Percentiles rank a stretch among this genome's conserved stretches.
These are phyloP conservation scores for Mionectes olivaceus DNA, from an alignment of 2,797 vertebrate genomes.

Conservation along the genomic window DNA sequence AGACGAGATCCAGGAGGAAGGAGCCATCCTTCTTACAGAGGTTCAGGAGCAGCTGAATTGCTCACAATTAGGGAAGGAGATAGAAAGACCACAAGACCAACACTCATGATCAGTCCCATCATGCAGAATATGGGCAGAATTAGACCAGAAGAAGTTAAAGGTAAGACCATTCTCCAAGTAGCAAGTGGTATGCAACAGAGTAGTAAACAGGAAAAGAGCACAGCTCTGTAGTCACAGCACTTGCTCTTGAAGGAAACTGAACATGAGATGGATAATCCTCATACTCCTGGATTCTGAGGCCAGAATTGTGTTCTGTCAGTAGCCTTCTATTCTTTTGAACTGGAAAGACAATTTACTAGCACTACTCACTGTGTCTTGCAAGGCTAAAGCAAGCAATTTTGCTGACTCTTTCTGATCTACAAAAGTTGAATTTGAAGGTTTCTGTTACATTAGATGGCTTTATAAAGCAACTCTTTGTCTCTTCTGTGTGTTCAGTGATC, in stretches of 20 bases:
- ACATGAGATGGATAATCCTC: not conserved
- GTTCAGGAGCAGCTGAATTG: not conserved
- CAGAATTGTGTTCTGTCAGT: not conserved
- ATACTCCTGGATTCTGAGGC: not conserved
- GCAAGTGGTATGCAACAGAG: not conserved
- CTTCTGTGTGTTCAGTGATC: not conserved
- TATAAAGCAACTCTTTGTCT: not conserved
- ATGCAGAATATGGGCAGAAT: not conserved
- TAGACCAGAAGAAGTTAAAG: not conserved
- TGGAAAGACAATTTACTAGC: not conserved
- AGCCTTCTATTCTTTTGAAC: not conserved
- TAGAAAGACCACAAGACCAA: not conserved
- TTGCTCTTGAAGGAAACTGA: not conserved
- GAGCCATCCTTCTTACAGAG: not conserved
- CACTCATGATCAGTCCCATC: rapidly evolving
- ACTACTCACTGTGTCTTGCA: not conserved
- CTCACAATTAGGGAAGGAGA: not conserved
- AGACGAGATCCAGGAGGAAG: not conserved
- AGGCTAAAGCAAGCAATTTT: not conserved
- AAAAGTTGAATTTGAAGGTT: not conserved
- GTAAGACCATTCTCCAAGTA: not conserved
- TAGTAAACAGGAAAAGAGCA: not conserved
- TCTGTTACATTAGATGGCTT: not conserved
- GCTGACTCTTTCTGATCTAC: not conserved
- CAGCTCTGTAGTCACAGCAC: rapidly evolving